Percentiles rank a stretch among this genome's conserved stretches.
Evolutionary conservation across 2,797 vertebrate genomes (phyloP).

Genomic region (Chanos chanos): DNA sequence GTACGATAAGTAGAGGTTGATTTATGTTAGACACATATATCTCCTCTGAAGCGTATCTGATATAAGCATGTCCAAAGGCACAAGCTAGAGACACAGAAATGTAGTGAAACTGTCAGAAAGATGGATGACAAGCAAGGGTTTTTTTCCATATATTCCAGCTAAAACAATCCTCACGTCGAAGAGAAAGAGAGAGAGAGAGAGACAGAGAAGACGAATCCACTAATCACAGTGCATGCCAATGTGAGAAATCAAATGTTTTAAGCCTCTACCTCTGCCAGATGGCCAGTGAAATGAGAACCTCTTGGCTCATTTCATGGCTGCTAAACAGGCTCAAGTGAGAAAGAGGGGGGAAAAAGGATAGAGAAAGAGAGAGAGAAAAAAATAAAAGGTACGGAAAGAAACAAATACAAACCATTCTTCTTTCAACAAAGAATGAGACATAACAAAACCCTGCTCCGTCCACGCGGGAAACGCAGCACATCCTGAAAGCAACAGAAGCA

Average conservation of each 20-base stretch:
- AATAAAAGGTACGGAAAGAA: conserved; percentile 2
- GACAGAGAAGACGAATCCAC: conserved; percentile 51
- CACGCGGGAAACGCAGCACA: too few relatives aligned
- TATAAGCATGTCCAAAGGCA: conserved; percentile 17
- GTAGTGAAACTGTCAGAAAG: conserved; percentile 53
- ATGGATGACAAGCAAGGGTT: conserved; percentile 48
- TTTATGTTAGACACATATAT: not conserved
- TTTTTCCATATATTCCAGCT: not conserved
- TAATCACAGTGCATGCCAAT: conserved; percentile 51
- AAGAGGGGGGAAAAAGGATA: not conserved
- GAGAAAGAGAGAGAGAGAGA: too few relatives aligned
- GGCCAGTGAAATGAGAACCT: conserved; percentile 61
- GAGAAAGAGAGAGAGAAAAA: conserved; percentile 7
- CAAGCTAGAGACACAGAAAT: conserved; percentile 50
- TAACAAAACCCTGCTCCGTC: too few relatives aligned
- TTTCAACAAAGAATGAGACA: too few relatives aligned
- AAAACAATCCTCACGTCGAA: conserved; percentile 39
- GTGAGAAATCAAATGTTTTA: conserved; percentile 55
- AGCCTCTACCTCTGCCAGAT: conserved; percentile 59
- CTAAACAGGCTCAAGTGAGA: conserved; percentile 58
- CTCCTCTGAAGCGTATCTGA: not conserved
- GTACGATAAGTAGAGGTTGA: conserved; percentile 4
- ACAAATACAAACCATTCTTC: too few relatives aligned
- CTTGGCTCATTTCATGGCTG: conserved; percentile 61
- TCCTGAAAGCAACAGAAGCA: too few relatives aligned